phyloP scores from a whole-genome alignment of 2,888 invertebrate genomes.

The Napeogenes sylphis region DNA sequence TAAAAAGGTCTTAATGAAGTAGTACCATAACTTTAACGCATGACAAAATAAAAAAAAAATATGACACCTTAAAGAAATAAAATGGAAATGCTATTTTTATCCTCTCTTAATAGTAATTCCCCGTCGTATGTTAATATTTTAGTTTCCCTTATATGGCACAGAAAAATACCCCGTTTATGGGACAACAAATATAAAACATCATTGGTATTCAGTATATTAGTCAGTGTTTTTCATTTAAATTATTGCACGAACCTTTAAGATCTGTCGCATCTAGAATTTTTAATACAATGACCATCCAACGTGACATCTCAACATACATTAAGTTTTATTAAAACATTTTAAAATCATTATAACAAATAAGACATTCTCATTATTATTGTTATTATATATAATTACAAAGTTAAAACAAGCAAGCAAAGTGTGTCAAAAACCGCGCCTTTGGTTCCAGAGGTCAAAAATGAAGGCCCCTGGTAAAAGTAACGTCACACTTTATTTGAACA shows the following conservation, averaged over 20 bases:
- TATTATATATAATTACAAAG: constrained; percentile 2
- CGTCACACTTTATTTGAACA: not conserved
- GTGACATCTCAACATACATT: too few species aligned
- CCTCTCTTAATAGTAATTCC: not conserved
- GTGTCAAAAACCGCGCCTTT: constrained; percentile 49
- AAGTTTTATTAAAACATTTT: constrained; percentile 9
- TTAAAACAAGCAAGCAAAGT: constrained; percentile 34
- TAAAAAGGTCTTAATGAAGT: too few species aligned
- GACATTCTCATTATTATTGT: constrained; percentile 2
- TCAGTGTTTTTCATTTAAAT: not conserved
- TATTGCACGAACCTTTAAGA: not conserved
- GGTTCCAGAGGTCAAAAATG: constrained; percentile 48
- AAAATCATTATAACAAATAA: not conserved
- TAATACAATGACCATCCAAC: too few species aligned
- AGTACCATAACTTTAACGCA: not conserved
- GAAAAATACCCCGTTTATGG: not conserved
- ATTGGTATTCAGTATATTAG: not conserved
- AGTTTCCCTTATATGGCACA: not conserved
- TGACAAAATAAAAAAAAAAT: not conserved
- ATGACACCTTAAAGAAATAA: not conserved
- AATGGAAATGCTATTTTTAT: not conserved
- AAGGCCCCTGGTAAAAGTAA: constrained; percentile 40
- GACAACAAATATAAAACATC: not conserved
- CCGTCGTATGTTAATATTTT: not conserved
- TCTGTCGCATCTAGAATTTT: not conserved